Base-by-base conservation (phyloP, 2,888 invertebrate genomes). In the Physocephala rufipes region DNA sequence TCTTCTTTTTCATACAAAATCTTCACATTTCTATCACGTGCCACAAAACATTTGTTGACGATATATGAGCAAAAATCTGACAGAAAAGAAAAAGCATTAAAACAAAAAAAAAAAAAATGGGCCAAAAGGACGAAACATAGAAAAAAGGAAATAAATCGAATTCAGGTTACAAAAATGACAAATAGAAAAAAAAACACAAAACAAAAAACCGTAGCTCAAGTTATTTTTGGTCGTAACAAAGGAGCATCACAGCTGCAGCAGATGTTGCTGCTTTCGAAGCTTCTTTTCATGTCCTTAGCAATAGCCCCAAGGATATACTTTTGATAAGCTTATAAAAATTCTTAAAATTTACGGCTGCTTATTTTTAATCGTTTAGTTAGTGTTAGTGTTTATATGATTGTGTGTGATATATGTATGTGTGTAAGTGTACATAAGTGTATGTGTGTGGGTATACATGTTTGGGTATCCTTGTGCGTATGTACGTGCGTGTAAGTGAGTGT, bases 21-120 rank as follows among this genome's bases (percentile, higher is more conserved):
- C 64, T 73, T 71, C 47, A 51, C 68, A 76, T 73, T 76, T 77
- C 76, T 78, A 81, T 81, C 81, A 82, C 81, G 82, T 82, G 79
- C 81, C 78, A 74, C 73, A 78, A 76, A 80, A 71, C 81, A 82
- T 82, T 81, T 81, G 81, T 74, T 78, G 75, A 71, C 76, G 70
- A 72, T 73, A 73, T 73, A 75, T 73, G 71, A 73, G 71, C 73
- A 58, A 64, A 26, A 55, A 65, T 36, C 30, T 55, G 69, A 55
- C 67, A 63, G n/a, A 59, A 72, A 71, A 66, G 43, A 26, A 26
- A 59, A 21, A 45, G 28, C 24, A 26, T 15, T 19, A 47, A 21
- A 53, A 13, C 19, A 21, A 53, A 13, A 53, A 47, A 24, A 30
- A 28, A 13, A 30, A 62, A 69, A 69, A 36, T 7, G 9, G 36